A percentile compares a stretch with the other conserved stretches of the same genome.
These are phyloP conservation scores for Frankliniella fusca DNA, from an alignment of 2,888 invertebrate species.

Conservation along the genomic window DNA sequence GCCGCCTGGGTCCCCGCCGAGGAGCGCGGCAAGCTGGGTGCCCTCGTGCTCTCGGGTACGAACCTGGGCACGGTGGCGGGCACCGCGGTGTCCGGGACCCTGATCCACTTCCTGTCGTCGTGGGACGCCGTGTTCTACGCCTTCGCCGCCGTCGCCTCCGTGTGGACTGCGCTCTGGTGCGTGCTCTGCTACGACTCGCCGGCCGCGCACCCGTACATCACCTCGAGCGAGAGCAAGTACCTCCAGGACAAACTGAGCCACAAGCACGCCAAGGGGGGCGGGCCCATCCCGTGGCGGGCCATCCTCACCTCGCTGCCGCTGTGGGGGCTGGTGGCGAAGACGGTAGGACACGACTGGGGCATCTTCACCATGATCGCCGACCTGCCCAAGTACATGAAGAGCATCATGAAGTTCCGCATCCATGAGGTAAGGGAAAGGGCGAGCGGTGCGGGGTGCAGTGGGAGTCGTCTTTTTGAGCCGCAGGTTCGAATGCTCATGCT, in stretches of 20 bases:
- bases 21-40: constrained; percentile 56
- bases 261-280: constrained; percentile 8
- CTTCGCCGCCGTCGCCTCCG: constrained; percentile 53
- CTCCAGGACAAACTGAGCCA: constrained; percentile 37
- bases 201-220: constrained; percentile 67
- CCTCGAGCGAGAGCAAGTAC: constrained; percentile 59
- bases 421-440: constrained; percentile 46
- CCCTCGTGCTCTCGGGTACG: constrained; percentile 49
- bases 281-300: constrained; percentile 64
- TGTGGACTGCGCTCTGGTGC: constrained; percentile 54
- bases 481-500: not conserved
- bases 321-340: constrained; percentile 47
- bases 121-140: constrained; percentile 58
- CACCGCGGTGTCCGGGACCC: constrained; percentile 41
- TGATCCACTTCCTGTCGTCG: constrained; percentile 45
- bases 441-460: not conserved
- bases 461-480: not conserved
- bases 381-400: constrained; percentile 65
- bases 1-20: constrained; percentile 58
- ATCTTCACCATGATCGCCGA: constrained; percentile 69
- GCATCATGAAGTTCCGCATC: constrained; percentile 62
- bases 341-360: constrained; percentile 62
- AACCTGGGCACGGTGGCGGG: constrained; percentile 42
- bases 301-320: constrained; percentile 54
- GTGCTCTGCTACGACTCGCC: constrained; percentile 52